Evolutionary conservation across 2,113 vertebrate species (phyloP), one percentile per base, ranked within the genome.

Genomic region (Psittacula cyanocephala): DNA sequence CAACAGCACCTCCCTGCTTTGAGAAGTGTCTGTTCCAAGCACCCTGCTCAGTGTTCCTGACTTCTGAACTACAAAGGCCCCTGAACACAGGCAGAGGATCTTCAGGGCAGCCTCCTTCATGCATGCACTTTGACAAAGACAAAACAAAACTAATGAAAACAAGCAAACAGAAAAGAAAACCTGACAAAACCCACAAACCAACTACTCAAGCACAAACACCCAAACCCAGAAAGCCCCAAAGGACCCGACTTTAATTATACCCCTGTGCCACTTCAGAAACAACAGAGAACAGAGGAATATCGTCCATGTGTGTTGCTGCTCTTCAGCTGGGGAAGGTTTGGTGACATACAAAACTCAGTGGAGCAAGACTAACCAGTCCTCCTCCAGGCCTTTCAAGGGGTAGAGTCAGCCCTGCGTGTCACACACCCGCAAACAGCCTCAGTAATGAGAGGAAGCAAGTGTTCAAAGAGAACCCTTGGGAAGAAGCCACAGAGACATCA

Each of bases 281-380:
- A 35, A 23, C 49, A 53, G 13, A 13, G n/a, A 68, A 43, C 0
- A 3, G 60, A 24, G 13, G 14, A 50, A 23, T 9, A 6, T 2
- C 37, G 53, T 10, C 41, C 44, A 57, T 2, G 22, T 18, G 47
- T 57, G 43, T 1, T 14, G 14, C 75, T 10, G 15, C 39, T 13
- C 31, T 20, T 29, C 7, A 35, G 46, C 46, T 13, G 29, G 41
- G n/a, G 71, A 46, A 60, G 74, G 59, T 28, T 43, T 22, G 17
- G 50, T 60, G 86, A 70, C 85, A 81, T 2, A 44, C 13, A 35
- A 13, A 67, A 3, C 28, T 50, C n/a, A 18, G 64, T 1, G 2
- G 68, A 93, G 72, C 91, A 76, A 55, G 91, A 79, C 81, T 37
- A 89, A 93, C 81, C 87, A 92, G 96, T 86, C 86, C 79, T 96